Evolutionary conservation across 2,113 vertebrate genomes (phyloP).

Genomic region (Chaetops frenatus): DNA sequence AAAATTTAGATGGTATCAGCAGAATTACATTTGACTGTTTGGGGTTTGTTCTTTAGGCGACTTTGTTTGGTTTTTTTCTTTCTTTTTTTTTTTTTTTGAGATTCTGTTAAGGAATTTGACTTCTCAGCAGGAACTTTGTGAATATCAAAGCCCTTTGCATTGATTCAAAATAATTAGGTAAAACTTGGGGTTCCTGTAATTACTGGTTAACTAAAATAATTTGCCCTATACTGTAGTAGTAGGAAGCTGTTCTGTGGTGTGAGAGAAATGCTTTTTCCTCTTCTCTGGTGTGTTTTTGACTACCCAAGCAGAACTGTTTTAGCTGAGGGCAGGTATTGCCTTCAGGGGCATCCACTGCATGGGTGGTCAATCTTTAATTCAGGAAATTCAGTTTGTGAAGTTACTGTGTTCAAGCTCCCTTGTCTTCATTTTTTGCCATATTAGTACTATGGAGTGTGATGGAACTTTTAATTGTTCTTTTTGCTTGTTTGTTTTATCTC

Average conservation of each 20-base stretch:
- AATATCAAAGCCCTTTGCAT: not conserved
- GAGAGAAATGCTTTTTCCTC: not conserved
- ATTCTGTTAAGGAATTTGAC: not conserved
- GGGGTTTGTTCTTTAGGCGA: not conserved
- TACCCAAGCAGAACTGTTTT: not conserved
- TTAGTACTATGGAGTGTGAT: not conserved
- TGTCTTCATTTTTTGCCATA: not conserved
- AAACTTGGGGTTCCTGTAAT: not conserved
- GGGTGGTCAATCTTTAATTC: not conserved
- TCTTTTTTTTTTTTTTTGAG: not conserved
- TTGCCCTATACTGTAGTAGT: not conserved
- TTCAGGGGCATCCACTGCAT: not conserved
- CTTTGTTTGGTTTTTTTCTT: not conserved
- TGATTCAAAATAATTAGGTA: not conserved
- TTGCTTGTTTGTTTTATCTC: not conserved
- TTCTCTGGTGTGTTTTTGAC: not conserved
- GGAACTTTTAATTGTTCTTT: not conserved
- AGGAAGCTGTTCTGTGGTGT: not conserved
- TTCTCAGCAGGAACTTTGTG: not conserved
- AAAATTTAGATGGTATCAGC: not conserved
- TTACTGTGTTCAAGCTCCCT: not conserved
- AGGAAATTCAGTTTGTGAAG: not conserved
- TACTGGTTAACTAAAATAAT: not conserved
- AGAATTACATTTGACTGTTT: not conserved
- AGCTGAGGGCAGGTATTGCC: not conserved